phyloP scores from a whole-genome alignment of 1,140 invertebrate genomes.

The Wiebesia pumilae region DNA sequence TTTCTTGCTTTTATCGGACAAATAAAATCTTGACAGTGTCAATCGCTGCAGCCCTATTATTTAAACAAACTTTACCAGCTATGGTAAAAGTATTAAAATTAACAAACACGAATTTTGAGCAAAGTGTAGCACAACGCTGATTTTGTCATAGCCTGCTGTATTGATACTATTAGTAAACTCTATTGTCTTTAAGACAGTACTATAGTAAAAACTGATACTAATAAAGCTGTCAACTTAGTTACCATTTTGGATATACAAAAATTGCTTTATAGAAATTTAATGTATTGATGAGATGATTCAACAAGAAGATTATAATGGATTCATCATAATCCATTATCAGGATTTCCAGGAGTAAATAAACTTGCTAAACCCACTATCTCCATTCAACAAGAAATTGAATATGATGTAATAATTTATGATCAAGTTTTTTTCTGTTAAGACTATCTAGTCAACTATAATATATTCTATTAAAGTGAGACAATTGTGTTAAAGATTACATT shows the following conservation, averaged over 20 bases:
- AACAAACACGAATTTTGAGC: too few species aligned
- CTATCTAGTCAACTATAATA: slow-evolving; percentile 33
- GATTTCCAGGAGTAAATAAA: background rate
- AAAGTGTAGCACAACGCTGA: too few species aligned
- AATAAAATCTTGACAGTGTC: too few species aligned
- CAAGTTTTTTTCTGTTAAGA: background rate
- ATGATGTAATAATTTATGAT: slow-evolving; percentile 6
- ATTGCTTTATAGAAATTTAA: background rate
- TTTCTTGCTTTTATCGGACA: too few species aligned
- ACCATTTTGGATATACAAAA: too few species aligned
- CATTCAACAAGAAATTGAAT: background rate
- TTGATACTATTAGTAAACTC: too few species aligned
- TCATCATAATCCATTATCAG: background rate
- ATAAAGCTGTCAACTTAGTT: background rate
- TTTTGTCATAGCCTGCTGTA: too few species aligned
- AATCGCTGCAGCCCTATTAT: too few species aligned
- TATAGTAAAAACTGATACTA: background rate
- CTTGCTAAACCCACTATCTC: background rate
- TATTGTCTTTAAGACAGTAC: too few species aligned
- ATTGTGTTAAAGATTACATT: slow-evolving; percentile 22
- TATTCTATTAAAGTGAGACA: slow-evolving; percentile 31
- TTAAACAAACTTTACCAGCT: too few species aligned
- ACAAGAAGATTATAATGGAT: background rate
- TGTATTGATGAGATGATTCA: background rate
- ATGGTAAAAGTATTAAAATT: too few species aligned